Evolutionary conservation across 2,888 invertebrate genomes (phyloP).

Genomic region (Axea sp.): DNA sequence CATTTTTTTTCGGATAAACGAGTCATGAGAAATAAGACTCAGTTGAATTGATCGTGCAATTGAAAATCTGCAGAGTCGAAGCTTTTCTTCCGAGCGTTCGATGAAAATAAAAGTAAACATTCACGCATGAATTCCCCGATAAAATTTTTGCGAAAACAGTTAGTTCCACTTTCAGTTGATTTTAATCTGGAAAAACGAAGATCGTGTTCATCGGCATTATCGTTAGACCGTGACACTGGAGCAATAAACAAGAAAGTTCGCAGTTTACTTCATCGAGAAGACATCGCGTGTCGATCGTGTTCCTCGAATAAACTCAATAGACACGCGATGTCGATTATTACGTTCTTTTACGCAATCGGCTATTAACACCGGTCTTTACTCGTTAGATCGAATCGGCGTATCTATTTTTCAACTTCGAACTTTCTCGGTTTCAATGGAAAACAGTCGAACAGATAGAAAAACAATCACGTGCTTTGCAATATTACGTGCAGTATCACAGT

Average conservation of each 20-base stretch:
- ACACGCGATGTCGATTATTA: slow-evolving; percentile 60
- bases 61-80: background rate
- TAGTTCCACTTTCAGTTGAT: slow-evolving; percentile 48
- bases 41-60: too few relatives aligned
- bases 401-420: slow-evolving; percentile 17
- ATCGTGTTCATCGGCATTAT: slow-evolving; percentile 59
- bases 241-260: slow-evolving; percentile 64
- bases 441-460: background rate
- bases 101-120: slow-evolving; percentile 43
- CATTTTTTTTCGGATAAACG: too few relatives aligned
- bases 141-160: slow-evolving; percentile 47
- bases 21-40: too few relatives aligned
- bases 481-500: too few relatives aligned
- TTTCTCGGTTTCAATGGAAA: slow-evolving; percentile 24
- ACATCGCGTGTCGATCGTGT: slow-evolving; percentile 53
- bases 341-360: slow-evolving; percentile 57
- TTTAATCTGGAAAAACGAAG: slow-evolving; percentile 63
- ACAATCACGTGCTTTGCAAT: too few relatives aligned
- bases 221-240: slow-evolving; percentile 64
- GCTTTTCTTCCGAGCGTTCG: background rate
- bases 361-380: slow-evolving; percentile 48
- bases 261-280: slow-evolving; percentile 46
- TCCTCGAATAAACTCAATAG: slow-evolving; percentile 47
- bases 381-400: slow-evolving; percentile 35
- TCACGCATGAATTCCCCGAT: slow-evolving; percentile 9